These are phyloP conservation scores for Acanthiza pusilla DNA, from an alignment of 2,797 vertebrate species.

Conservation along the genomic window DNA sequence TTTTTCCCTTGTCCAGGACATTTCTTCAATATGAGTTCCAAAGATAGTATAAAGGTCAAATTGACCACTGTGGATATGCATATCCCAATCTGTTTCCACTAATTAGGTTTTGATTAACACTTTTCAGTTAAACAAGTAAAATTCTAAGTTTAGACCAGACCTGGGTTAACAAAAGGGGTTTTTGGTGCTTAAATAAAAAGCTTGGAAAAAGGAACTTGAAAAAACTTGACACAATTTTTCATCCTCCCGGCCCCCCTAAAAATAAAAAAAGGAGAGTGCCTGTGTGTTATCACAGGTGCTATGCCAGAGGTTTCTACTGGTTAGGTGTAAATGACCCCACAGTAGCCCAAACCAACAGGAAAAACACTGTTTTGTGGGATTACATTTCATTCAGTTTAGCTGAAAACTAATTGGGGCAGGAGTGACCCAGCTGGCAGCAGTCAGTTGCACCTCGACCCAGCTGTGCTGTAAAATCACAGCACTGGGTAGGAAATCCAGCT, in stretches of 20 bases:
- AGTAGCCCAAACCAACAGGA: not conserved
- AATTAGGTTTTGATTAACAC: not conserved
- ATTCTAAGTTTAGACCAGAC: not conserved
- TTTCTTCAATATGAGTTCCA: not conserved
- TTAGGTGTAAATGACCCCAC: not conserved
- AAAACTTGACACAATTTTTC: not conserved
- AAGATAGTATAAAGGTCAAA: not conserved
- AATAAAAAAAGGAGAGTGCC: not conserved
- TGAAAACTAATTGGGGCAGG: not conserved
- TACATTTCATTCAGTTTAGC: not conserved
- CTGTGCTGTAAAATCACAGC: not conserved
- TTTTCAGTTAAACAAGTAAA: not conserved
- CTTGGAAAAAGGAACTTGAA: not conserved
- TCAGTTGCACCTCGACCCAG: not conserved
- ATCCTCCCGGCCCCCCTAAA: not conserved
- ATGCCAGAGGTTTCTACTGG: not conserved
- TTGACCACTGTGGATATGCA: not conserved
- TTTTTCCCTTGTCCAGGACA: not conserved
- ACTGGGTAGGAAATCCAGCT: not conserved
- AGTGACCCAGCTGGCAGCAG: not conserved
- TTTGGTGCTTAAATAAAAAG: not conserved
- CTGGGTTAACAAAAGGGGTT: rapidly evolving
- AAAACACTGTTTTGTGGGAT: not conserved
- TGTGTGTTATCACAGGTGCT: not conserved
- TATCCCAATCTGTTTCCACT: not conserved